Base-by-base conservation (phyloP, 2,797 vertebrate species). In the Garrulus glandarius region DNA sequence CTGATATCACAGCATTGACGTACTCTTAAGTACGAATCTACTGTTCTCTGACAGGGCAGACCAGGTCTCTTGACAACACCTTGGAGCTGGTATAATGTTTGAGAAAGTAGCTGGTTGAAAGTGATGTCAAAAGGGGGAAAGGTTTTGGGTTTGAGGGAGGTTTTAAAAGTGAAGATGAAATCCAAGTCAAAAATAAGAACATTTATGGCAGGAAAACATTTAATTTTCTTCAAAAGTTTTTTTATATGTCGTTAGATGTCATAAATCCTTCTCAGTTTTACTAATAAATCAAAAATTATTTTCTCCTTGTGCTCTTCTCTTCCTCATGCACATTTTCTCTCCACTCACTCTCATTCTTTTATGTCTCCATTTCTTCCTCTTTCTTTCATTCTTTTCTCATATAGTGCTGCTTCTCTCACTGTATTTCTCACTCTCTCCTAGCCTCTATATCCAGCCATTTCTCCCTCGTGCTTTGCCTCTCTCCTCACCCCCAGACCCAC, bases 401-500 rank as follows among this genome's bases (percentile, higher is more conserved):
- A 26, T 46, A 41, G 34, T 2, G 1, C 4, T 63, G 18, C 7
- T 9, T 56, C 23, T 50, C 10, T 90, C 52, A n/a, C 56, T 70
- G 10, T 56, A 1, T 57, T 36, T 65, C 30, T 67, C 18, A 15
- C 7, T 32, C 23, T 57, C 20, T 60, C 23, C 37, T 12, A 29
- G 3, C 4, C 10, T 34, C 23, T 50, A 11, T 21, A n/a, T 61
- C n/a, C n/a, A 55, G 16, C 6, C 3, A 16, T 6, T 15, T 43
- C 18, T 83, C 14, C 23, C 9, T 64, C 37, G n/a, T 29, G 5
- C 6, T 77, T 11, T 81, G 27, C 19, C 19, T 56, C 41, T 63
- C 15, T 79, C 10, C 8, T 7, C 8, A 13, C 6, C 2, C 15
- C 4, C 4, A 5, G 24, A 15, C 9, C 4, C 16, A n/a, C 5